Conservation (phyloP, 2,797 vertebrate species). For the Lepilemur septentrionalis region DNA sequence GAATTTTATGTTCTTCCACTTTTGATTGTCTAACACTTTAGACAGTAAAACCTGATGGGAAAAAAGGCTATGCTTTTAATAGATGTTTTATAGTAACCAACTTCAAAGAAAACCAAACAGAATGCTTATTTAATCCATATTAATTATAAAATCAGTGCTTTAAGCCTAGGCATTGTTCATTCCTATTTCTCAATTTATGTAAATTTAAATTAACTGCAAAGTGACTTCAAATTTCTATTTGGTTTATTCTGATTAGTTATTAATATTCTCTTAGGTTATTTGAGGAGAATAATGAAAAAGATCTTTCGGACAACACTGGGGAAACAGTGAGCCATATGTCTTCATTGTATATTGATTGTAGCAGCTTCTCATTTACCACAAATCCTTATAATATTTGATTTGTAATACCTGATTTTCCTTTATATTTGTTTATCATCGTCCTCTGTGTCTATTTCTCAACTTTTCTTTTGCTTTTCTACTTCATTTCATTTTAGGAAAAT, state of each 20-base stretch:
- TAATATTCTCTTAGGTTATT: not conserved
- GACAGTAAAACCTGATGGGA: not conserved
- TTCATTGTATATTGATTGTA: fast-evolving
- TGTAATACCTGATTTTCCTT: not conserved
- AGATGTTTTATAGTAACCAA: not conserved
- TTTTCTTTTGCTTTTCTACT: not conserved
- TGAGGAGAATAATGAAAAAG: not conserved
- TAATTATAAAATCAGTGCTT: not conserved
- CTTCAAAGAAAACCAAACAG: not conserved
- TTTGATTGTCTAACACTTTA: not conserved
- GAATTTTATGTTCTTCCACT: not conserved
- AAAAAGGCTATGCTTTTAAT: not conserved
- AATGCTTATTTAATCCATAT: not conserved
- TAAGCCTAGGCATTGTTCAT: not conserved
- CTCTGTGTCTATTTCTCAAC: not conserved
- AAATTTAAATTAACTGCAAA: not conserved
- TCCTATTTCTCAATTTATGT: not conserved
- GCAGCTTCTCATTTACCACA: not conserved
- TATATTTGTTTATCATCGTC: not conserved
- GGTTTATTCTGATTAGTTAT: not conserved
- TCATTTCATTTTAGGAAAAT: not conserved
- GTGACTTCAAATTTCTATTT: not conserved
- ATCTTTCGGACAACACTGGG: not conserved
- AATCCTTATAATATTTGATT: not conserved
- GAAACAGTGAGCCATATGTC: not conserved